Conservation (phyloP, 2,888 invertebrate genomes). For the Erebia ligea region DNA sequence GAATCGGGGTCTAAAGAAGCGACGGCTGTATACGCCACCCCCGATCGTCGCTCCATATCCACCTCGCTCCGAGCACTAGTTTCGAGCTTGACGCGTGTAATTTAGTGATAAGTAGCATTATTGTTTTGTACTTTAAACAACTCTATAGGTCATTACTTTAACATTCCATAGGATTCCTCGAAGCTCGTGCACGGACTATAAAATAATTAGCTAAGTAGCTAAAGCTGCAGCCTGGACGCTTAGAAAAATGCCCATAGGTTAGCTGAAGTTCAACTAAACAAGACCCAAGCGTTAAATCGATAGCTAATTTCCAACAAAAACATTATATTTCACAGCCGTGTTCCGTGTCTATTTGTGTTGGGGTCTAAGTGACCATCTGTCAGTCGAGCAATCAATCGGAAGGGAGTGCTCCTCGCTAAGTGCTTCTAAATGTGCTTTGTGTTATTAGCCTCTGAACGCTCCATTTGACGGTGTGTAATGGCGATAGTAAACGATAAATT, state of each 20-base stretch:
- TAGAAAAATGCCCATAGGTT: not conserved
- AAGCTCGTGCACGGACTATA: too few relatives aligned
- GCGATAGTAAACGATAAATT: slow-evolving; percentile 34
- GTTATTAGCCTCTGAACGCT: slow-evolving; percentile 56
- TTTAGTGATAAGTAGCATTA: too few relatives aligned
- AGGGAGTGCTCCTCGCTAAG: slow-evolving; percentile 53
- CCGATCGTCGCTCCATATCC: too few relatives aligned
- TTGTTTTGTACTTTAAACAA: too few relatives aligned
- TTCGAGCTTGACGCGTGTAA: too few relatives aligned
- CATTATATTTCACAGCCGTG: slow-evolving; percentile 22
- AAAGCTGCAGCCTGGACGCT: not conserved
- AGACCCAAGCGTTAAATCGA: slow-evolving; percentile 10
- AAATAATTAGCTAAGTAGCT: too few relatives aligned
- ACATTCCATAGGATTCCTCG: too few relatives aligned
- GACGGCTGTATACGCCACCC: too few relatives aligned
- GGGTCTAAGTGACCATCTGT: slow-evolving; percentile 42
- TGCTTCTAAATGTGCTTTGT: slow-evolving; percentile 57
- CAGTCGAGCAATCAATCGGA: slow-evolving; percentile 58
- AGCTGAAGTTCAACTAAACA: not conserved
- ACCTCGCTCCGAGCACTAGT: too few relatives aligned
- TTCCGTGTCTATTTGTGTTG: slow-evolving; percentile 27
- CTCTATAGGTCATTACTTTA: too few relatives aligned
- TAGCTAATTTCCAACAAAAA: slow-evolving; percentile 28
- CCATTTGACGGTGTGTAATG: slow-evolving; percentile 59
- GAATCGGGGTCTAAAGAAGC: too few relatives aligned